phyloP scores from a whole-genome alignment of 2,113 vertebrate genomes.

The Indri indri region DNA sequence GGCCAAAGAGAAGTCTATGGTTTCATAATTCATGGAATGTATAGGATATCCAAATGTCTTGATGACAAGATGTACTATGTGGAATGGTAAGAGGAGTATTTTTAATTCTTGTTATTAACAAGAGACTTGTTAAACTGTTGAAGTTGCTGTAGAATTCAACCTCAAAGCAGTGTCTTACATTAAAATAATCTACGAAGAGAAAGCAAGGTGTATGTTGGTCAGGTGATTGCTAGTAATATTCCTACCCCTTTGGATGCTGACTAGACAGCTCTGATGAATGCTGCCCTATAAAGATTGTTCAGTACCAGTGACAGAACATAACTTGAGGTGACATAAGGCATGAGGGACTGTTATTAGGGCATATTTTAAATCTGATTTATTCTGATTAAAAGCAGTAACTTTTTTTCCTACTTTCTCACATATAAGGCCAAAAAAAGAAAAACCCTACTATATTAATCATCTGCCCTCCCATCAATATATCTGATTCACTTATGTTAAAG shows the following conservation, averaged over 20 bases:
- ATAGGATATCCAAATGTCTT: neutral
- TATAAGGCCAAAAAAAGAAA: neutral
- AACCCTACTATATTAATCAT: neutral
- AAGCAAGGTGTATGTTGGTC: neutral
- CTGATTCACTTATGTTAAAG: neutral
- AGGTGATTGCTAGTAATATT: accelerated
- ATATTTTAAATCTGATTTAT: constrained; percentile 7
- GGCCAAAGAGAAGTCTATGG: constrained; percentile 56
- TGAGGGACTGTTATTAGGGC: neutral
- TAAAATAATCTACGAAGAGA: neutral
- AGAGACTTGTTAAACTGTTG: neutral
- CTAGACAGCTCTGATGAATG: neutral
- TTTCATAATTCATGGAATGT: constrained; percentile 20
- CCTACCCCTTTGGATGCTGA: no score
- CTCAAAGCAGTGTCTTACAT: neutral
- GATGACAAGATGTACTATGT: neutral
- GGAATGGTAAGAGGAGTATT: neutral
- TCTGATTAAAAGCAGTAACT: neutral
- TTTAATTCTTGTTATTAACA: neutral
- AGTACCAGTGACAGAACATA: neutral
- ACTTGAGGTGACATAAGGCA: neutral
- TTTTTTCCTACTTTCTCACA: neutral
- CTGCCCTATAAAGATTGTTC: neutral
- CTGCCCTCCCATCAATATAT: neutral
- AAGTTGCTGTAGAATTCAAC: neutral